A percentile compares a stretch with the other conserved stretches of the same genome.
phyloP scores from a whole-genome alignment of 2,113 vertebrate genomes.

The Dipodomys merriami region DNA sequence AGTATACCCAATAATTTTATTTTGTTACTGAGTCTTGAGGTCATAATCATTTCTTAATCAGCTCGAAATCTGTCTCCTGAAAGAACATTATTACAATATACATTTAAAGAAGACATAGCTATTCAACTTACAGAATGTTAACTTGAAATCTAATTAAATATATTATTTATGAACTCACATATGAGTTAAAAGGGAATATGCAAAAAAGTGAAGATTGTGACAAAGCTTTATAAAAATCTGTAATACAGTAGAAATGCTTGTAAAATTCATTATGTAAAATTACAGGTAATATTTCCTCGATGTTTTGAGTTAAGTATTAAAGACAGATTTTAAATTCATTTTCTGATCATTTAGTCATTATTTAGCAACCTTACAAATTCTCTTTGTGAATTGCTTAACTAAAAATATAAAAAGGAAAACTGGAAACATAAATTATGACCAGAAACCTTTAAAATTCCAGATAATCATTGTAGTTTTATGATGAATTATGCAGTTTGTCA shows the following conservation, averaged over 20 bases:
- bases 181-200: not conserved
- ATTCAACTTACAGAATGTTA: constrained; percentile 40
- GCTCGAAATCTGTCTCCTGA: not conserved
- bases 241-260: not conserved
- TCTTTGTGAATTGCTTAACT: constrained; percentile 53
- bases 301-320: constrained; percentile 28
- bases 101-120: not conserved
- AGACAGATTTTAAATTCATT: not conserved
- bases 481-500: constrained; percentile 59
- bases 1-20: not conserved
- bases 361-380: constrained; percentile 48
- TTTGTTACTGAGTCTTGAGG: not conserved
- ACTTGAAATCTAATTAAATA: constrained; percentile 16
- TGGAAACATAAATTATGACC: constrained; percentile 55
- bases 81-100: not conserved
- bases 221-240: not conserved
- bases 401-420: constrained; percentile 56
- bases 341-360: not conserved
- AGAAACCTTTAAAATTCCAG: constrained; percentile 53
- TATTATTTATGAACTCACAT: not conserved
- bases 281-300: constrained; percentile 54
- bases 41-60: not conserved
- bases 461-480: constrained; percentile 53
- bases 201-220: not conserved
- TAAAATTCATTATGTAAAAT: constrained; percentile 42